Conservation (phyloP, 2,113 vertebrate species). For the Noctilio leporinus region DNA sequence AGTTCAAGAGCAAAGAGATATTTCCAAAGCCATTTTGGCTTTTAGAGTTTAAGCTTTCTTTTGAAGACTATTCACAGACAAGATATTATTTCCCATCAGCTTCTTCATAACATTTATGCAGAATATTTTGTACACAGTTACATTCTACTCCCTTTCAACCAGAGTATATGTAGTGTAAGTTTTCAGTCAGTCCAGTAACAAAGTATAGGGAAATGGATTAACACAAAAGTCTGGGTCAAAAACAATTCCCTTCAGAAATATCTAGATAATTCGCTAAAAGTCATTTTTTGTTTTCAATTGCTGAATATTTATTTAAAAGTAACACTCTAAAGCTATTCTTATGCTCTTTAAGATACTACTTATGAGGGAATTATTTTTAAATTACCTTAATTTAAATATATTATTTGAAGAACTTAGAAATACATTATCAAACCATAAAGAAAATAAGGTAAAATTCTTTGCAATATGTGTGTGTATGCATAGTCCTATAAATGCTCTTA, state of each 20-base stretch:
- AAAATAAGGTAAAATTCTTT: not conserved
- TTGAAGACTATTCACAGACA: not conserved
- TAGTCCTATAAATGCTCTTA: not conserved
- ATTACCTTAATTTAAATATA: not conserved
- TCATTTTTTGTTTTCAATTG: constrained; percentile 1
- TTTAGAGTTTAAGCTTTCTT: constrained; percentile 10
- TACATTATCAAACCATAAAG: not conserved
- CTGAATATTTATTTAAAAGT: not conserved
- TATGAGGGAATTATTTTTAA: not conserved
- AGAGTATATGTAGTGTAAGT: not conserved
- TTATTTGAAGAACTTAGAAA: not conserved
- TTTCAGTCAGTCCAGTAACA: not conserved
- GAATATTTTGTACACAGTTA: not conserved
- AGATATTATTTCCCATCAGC: not conserved
- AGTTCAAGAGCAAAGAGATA: not conserved
- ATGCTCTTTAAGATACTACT: not conserved
- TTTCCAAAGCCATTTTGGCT: not conserved
- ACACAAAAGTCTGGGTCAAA: not conserved
- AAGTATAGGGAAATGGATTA: not conserved
- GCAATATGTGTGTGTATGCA: not conserved
- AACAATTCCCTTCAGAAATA: not conserved
- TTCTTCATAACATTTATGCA: not conserved
- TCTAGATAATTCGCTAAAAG: not conserved
- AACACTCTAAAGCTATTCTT: not conserved
- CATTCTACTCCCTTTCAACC: not conserved